Conservation (phyloP, 35 echinoderm and acorn worm species). For the Acanthaster planci region DNA sequence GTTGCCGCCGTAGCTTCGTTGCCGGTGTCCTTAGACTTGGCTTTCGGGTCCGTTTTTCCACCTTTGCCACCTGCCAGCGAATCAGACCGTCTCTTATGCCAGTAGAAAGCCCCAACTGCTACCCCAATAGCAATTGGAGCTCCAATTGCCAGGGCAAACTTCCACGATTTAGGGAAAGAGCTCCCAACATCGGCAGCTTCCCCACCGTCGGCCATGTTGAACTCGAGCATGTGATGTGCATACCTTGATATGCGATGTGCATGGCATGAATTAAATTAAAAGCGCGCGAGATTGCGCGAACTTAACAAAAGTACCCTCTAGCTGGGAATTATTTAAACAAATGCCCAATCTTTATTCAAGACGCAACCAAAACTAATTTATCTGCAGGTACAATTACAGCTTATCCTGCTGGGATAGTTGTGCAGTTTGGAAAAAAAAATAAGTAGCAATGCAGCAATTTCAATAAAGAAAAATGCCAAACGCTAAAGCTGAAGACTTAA, state of each 20-base stretch:
- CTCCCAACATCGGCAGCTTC: conserved; percentile 33
- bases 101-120: conserved; percentile 81
- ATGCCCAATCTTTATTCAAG: no score
- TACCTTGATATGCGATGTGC: no score
- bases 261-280: neutral
- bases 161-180: conserved; percentile 80
- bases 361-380: no score
- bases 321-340: no score
- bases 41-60: neutral
- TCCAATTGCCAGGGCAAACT: conserved; percentile 81
- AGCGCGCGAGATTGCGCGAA: no score
- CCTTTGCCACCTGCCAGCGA: neutral
- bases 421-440: no score
- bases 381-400: no score
- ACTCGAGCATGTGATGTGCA: neutral
- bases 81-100: conserved; percentile 45
- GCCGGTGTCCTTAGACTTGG: neutral
- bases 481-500: no score
- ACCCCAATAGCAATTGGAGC: conserved; percentile 88
- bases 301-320: no score
- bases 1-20: conserved; percentile 19
- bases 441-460: no score
- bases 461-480: no score
- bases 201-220: conserved; percentile 1
- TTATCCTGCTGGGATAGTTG: no score